Conservation (phyloP, 2,113 vertebrate genomes). For the Platysteira castanea region DNA sequence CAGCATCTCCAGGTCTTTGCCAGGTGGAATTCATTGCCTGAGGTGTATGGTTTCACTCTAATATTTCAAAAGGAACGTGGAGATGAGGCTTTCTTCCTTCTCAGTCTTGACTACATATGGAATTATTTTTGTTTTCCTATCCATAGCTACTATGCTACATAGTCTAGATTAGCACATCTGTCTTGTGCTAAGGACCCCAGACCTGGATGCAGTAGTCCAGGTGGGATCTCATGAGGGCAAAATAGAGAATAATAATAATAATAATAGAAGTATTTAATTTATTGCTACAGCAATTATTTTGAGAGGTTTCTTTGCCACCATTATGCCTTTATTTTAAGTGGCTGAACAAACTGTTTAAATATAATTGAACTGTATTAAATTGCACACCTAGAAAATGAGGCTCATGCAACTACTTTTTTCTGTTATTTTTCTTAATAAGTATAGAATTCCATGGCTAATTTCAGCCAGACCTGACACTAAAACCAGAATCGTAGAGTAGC, state of each 20-base stretch:
- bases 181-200: not conserved
- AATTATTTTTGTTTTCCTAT: not conserved
- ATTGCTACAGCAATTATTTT: not conserved
- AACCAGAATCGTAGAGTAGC: not conserved
- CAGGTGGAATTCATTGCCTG: not conserved
- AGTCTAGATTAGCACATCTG: too few species aligned
- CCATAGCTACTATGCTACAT: not conserved
- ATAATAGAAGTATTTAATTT: not conserved
- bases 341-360: not conserved
- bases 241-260: too few species aligned
- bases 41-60: not conserved
- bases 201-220: not conserved
- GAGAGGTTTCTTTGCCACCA: not conserved
- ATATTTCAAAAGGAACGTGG: not conserved
- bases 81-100: not conserved
- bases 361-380: not conserved
- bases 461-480: not conserved
- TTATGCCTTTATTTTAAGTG: not conserved
- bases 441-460: not conserved
- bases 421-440: not conserved
- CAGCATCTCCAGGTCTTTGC: not conserved
- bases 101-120: not conserved
- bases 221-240: not conserved
- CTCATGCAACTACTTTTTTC: not conserved
- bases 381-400: not conserved